A percentile compares a stretch with the other conserved stretches of the same genome.
Evolutionary conservation across 2,797 vertebrate species (phyloP).

Genomic region (Diglossa cyanea): DNA sequence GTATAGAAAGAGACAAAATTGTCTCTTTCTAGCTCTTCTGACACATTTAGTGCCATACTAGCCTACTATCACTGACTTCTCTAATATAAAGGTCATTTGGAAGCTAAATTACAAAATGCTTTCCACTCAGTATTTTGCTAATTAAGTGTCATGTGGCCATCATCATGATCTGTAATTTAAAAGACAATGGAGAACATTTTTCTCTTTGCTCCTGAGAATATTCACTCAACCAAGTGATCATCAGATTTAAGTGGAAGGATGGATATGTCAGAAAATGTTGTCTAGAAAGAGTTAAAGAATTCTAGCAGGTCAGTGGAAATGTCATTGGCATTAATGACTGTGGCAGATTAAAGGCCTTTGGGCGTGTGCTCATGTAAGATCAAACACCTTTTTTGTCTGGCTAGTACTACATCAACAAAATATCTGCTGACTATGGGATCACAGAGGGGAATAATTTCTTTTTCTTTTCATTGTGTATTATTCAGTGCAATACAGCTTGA

Average conservation of each 20-base stretch:
- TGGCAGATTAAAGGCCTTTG: conserved; percentile 39
- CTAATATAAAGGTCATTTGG: not conserved
- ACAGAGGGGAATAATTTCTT: conserved; percentile 23
- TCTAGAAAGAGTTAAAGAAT: conserved; percentile 44
- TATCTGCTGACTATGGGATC: conserved; percentile 1
- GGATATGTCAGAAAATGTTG: conserved; percentile 12
- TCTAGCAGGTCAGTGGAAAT: conserved; percentile 27
- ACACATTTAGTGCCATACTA: not conserved
- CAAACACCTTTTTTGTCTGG: conserved; percentile 43
- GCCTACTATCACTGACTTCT: not conserved
- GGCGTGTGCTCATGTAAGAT: not conserved
- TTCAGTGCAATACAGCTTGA: conserved; percentile 21
- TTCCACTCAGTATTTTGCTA: not conserved
- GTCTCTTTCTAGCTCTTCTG: not conserved
- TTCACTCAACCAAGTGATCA: not conserved
- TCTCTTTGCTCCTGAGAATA: not conserved
- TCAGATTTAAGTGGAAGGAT: conserved; percentile 18
- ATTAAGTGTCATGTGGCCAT: not conserved
- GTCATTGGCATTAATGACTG: conserved; percentile 11
- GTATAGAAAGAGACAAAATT: not conserved
- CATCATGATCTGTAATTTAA: not conserved
- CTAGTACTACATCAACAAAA: conserved; percentile 32
- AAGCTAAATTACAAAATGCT: not conserved
- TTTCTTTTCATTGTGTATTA: conserved; percentile 46
- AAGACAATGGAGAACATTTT: not conserved